A percentile compares a stretch with the other conserved stretches of the same genome.
These are phyloP conservation scores for Lycaon pictus DNA, from an alignment of 2,113 vertebrate species.

Conservation along the genomic window DNA sequence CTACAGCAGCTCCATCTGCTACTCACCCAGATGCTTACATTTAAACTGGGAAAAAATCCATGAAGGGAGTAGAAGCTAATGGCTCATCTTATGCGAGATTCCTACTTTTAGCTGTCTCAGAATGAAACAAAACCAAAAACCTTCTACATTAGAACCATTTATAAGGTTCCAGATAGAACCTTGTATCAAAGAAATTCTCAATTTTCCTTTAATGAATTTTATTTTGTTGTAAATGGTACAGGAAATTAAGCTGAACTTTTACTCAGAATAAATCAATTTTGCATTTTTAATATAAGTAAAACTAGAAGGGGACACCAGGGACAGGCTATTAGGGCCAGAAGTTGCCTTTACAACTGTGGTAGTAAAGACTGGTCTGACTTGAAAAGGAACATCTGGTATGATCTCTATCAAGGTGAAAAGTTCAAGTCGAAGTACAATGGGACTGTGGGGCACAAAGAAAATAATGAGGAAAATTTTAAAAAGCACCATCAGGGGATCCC, in stretches of 20 bases:
- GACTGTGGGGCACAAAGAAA: not conserved
- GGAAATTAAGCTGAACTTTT: slow-evolving; percentile 33
- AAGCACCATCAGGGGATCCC: not conserved
- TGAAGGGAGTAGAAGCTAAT: not conserved
- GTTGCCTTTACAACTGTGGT: not conserved
- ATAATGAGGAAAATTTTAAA: not conserved
- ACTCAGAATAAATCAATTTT: not conserved
- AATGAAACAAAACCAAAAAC: not conserved
- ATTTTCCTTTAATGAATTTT: slow-evolving; percentile 16
- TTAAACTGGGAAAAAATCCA: not conserved
- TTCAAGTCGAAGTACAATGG: not conserved
- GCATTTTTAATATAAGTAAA: slow-evolving; percentile 14
- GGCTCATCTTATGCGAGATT: not conserved
- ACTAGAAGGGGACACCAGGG: not conserved
- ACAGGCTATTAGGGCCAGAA: not conserved
- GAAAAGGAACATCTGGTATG: not conserved
- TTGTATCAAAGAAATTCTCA: not conserved
- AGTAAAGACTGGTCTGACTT: not conserved
- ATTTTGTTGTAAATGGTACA: not conserved
- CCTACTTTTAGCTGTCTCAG: not conserved
- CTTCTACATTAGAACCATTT: not conserved
- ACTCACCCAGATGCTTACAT: slow-evolving; percentile 21
- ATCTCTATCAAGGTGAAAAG: not conserved
- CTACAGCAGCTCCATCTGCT: slow-evolving; percentile 7
- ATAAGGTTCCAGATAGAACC: slow-evolving; percentile 20